These are phyloP conservation scores for Ceyx margarethae DNA, from an alignment of 2,113 vertebrate species.

Conservation along the genomic window DNA sequence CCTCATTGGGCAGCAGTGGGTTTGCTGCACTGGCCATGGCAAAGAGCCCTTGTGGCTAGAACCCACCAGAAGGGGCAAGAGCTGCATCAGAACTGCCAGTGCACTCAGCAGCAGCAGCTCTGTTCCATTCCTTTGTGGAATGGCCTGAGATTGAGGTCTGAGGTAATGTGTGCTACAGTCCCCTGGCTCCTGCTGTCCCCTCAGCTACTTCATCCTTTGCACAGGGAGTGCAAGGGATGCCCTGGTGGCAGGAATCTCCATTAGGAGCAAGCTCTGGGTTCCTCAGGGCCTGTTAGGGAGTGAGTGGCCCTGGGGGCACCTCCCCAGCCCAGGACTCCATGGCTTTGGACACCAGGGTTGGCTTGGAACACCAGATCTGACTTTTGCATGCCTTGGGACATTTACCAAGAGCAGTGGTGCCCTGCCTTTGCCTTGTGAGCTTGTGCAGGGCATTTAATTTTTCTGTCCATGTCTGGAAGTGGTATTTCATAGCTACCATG, in stretches of 20 bases:
- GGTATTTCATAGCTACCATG: not conserved
- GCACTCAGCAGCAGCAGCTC: too few relatives aligned
- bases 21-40: too few relatives aligned
- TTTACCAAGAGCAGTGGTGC: not conserved
- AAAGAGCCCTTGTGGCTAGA: too few relatives aligned
- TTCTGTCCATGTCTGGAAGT: not conserved
- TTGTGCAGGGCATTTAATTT: not conserved
- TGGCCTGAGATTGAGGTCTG: too few relatives aligned
- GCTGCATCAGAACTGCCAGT: too few relatives aligned
- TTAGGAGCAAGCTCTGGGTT: not conserved
- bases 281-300: not conserved
- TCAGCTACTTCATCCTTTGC: not conserved
- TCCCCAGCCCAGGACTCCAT: not conserved
- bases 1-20: too few relatives aligned
- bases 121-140: too few relatives aligned
- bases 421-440: fast-evolving
- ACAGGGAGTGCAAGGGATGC: fast-evolving
- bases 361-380: fast-evolving
- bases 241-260: not conserved
- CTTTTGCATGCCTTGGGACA: not conserved
- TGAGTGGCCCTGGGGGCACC: not conserved
- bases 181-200: too few relatives aligned
- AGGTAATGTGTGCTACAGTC: too few relatives aligned
- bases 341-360: fast-evolving
- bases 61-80: too few relatives aligned